Base-by-base conservation (phyloP, 2,888 invertebrate species). In the Xylota sylvarum region DNA sequence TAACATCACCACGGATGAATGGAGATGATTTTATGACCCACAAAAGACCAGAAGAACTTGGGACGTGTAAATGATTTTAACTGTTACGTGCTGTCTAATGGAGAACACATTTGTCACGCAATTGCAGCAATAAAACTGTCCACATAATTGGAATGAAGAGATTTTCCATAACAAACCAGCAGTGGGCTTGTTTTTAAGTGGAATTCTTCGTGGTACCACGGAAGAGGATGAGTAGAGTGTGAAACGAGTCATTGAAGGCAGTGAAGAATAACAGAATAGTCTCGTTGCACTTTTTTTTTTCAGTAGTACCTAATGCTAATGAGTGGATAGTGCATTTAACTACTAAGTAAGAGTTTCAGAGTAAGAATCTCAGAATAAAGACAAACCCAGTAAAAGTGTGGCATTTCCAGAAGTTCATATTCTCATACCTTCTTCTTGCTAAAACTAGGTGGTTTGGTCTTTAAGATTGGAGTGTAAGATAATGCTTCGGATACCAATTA, bases 41-140 rank as follows among this genome's bases (percentile, higher is more conserved):
- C 40, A 14, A 73, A 52, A 14, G 10, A 14, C 48, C 17, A 6
- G 10, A 4, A 7, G 10, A 23, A 17, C 37, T 30, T n/a, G 27
- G 40, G 19, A 62, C 43, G 19, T 56, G 60, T 35, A 74, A 46
- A 27, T n/a, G 37, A 12, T 74, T 64, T 52, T 30, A 14, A 10
- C 23, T 32, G 12, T 50, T 10, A 56, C 30, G 35, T 19, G 12
- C 10, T 58, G 17, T 58, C 46, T 56, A 64, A 30, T 35, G 55
- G 56, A 17, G 35, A 37, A 14, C 23, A 37, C 58, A 70, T 46
- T 46, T 58, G 46, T 70, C 46, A 56, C 19, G 32, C 19, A 35
- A 70, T 35, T 35, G 14, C 19, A 19, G 70, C 10, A 58, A 58
- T 70, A 46, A 70, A 56, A 55, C 9, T 23, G 23, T 23, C 50